Evolutionary conservation across 2,113 vertebrate genomes (phyloP).

Genomic region (Castor canadensis): DNA sequence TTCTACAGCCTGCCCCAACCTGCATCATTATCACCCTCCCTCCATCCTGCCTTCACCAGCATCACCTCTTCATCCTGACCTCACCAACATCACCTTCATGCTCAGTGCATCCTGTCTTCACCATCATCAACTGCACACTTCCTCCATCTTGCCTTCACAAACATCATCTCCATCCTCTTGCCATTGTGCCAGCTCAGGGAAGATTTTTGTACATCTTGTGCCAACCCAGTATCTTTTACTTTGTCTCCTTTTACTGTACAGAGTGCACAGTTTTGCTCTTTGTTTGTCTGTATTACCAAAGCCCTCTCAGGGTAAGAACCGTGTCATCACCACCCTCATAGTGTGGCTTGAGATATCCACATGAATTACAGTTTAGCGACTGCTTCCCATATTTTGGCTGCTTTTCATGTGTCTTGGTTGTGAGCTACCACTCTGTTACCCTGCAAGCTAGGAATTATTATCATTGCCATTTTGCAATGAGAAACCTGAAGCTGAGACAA

Average conservation of each 20-base stretch:
- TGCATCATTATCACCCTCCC: not conserved
- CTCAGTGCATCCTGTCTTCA: not conserved
- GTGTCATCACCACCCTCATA: fast-evolving
- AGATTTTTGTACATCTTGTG: not conserved
- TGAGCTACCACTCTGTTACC: not conserved
- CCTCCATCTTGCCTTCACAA: not conserved
- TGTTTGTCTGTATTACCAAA: not conserved
- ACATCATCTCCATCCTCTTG: too few relatives aligned
- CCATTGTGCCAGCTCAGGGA: not conserved
- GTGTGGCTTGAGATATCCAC: not conserved
- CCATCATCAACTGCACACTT: too few relatives aligned
- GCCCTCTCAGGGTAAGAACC: fast-evolving
- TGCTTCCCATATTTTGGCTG: not conserved
- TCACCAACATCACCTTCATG: not conserved
- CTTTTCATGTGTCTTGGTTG: not conserved
- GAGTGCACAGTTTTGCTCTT: not conserved
- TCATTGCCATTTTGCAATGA: not conserved
- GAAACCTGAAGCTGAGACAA: not conserved
- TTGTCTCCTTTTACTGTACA: not conserved
- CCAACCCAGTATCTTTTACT: fast-evolving
- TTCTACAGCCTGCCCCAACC: not conserved
- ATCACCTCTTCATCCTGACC: not conserved
- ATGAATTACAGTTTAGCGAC: not conserved
- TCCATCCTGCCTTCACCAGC: not conserved
- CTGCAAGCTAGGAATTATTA: not conserved